Percentiles rank a stretch among this genome's conserved stretches.
phyloP scores from a whole-genome alignment of 2,888 invertebrate species.

The Drosophila quinaria region DNA sequence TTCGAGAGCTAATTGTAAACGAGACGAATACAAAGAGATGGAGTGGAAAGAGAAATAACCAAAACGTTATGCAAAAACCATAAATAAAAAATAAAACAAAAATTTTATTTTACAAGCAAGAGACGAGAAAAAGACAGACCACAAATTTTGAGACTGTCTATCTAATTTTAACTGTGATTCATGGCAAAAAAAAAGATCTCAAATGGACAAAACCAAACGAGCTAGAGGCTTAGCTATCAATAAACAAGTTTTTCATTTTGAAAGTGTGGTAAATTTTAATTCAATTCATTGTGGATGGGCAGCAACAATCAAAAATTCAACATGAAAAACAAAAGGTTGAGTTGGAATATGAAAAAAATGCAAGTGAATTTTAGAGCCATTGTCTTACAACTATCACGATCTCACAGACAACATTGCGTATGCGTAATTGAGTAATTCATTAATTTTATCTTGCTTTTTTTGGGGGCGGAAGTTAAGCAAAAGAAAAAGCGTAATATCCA shows the following conservation, averaged over 20 bases:
- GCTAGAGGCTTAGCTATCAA: conserved; percentile 56
- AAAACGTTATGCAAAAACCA: conserved; percentile 68
- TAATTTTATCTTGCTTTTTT: conserved; percentile 18
- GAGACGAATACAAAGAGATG: neutral
- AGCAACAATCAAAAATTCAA: conserved; percentile 13
- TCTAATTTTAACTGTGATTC: conserved; percentile 78
- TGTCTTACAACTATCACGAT: conserved; percentile 42
- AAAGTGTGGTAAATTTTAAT: conserved; percentile 63
- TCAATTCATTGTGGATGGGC: conserved; percentile 29
- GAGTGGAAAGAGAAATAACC: conserved; percentile 35
- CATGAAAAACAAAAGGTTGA: conserved; percentile 27
- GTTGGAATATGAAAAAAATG: conserved; percentile 38
- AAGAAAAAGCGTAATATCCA: conserved; percentile 41
- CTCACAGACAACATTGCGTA: conserved; percentile 51
- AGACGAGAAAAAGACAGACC: conserved; percentile 11
- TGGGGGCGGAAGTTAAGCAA: conserved; percentile 54
- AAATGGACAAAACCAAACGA: conserved; percentile 43
- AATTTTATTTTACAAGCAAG: conserved; percentile 11
- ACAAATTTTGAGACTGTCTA: conserved; percentile 55
- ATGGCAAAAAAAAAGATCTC: conserved; percentile 57
- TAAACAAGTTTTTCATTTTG: conserved; percentile 67
- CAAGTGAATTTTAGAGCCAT: conserved; percentile 59
- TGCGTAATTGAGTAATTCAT: conserved; percentile 52
- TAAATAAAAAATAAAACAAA: conserved; percentile 10
- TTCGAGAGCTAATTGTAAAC: conserved; percentile 39